Percentiles rank a stretch among this genome's conserved stretches.
Evolutionary conservation across 2,888 invertebrate species (phyloP).

Genomic region (Clivina fossor): DNA sequence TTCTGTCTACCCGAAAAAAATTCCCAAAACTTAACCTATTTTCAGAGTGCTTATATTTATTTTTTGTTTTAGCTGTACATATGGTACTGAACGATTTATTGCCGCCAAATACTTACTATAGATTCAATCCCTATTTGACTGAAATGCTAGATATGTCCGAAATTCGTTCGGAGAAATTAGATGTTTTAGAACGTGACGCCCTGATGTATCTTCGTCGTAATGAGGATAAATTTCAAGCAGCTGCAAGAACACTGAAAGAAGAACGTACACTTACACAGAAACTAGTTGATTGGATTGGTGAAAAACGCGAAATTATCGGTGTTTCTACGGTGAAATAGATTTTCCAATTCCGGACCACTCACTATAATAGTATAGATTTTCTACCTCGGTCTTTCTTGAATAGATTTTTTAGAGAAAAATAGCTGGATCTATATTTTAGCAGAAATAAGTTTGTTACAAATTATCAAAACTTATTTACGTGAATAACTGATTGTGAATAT

Average conservation of each 20-base stretch:
- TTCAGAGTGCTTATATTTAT: conserved; percentile 15
- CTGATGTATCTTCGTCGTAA: conserved; percentile 79
- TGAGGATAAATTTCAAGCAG: conserved; percentile 72
- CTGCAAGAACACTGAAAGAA: conserved; percentile 55
- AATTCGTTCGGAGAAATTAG: conserved; percentile 70
- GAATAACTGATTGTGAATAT: not conserved
- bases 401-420: too few species aligned
- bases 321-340: conserved; percentile 9
- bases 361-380: too few species aligned
- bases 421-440: too few species aligned
- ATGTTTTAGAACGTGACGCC: conserved; percentile 72
- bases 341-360: too few species aligned
- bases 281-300: conserved; percentile 53
- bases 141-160: conserved; percentile 81
- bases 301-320: conserved; percentile 47
- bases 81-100: conserved; percentile 73
- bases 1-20: too few species aligned
- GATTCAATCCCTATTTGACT: conserved; percentile 86
- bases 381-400: too few species aligned
- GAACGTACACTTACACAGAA: conserved; percentile 52
- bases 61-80: conserved; percentile 65
- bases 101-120: conserved; percentile 72
- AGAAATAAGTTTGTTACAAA: too few species aligned
- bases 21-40: not conserved
- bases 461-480: too few species aligned